Evolutionary conservation across 1,140 invertebrate genomes (phyloP), one percentile per base, ranked within the genome.

Genomic region (Pentalonia nigronervosa): DNA sequence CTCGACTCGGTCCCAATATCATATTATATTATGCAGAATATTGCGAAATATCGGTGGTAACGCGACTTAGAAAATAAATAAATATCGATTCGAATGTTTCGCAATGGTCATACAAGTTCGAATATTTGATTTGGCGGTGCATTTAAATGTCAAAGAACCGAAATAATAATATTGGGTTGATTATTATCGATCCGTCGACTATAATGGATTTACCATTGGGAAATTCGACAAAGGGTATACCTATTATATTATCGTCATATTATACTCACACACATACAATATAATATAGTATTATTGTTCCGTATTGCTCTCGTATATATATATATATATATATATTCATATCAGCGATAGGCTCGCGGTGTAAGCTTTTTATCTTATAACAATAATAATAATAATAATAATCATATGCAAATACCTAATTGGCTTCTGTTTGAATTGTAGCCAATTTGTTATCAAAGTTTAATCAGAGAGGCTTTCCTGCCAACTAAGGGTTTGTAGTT

Each of bases 331-430:
- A 41, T 41, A 41, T 41, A 41, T 67, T 67, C 60, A n/a, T 34
- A 76, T 76, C 14, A 30, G n/a, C 60, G 14, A n/a, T 47, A 86
- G 48, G 48, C 17, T 9, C 25, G 14, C 41, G 41, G 41, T 89
- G 50, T 89, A 89, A 89, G 21, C 87, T 89, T 53, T 89, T 88
- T 48, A 48, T 36, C 87, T 53, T 9, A 36, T 50, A n/a, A n/a
- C n/a, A n/a, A n/a, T n/a, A n/a, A 89, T 41, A 41, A 41, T 4
- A 41, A 41, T 41, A 41, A 34, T 23, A 89, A 47, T 30, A 76
- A 87, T 89, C 87, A 21, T 89, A 89, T 50, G 34, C 34, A 50
- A n/a, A 89, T 56, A 36, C 47, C 50, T 25, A 89, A 89, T 56
- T 53, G 23, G 20, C 34, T 23, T 53, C 41, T 25, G 20, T 89